A percentile compares a stretch with the other conserved stretches of the same genome.
Conservation (phyloP, 2,797 vertebrate species). For the Salmo trutta region DNA sequence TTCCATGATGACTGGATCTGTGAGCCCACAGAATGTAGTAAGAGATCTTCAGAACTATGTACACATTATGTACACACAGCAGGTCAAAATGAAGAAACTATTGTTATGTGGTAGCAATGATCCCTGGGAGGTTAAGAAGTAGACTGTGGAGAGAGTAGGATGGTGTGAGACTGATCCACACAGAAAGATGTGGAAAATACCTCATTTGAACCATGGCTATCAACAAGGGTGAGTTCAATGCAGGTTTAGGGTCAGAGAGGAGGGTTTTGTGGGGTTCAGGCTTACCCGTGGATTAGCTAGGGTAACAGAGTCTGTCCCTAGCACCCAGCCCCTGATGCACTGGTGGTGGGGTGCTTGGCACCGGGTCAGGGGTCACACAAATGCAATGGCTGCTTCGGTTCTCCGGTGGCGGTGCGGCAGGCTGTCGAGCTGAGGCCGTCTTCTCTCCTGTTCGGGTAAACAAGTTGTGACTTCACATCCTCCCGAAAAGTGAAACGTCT, state of each 20-base stretch:
- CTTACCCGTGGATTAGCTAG: constrained; percentile 51
- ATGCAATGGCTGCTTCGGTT: background rate
- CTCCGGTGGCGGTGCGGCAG: constrained; percentile 1
- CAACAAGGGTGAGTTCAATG: constrained; percentile 30
- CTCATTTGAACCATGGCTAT: constrained; percentile 30
- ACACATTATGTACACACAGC: constrained; percentile 45
- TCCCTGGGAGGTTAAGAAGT: constrained; percentile 48
- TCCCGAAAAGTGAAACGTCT: constrained; percentile 51
- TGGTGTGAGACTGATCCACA: constrained; percentile 34
- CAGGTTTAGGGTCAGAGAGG: constrained; percentile 39
- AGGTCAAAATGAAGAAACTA: constrained; percentile 65
- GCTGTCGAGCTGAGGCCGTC: constrained; percentile 21
- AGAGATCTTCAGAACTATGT: constrained; percentile 61
- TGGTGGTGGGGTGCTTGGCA: background rate
- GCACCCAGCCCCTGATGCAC: constrained; percentile 18
- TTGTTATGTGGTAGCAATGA: constrained; percentile 62
- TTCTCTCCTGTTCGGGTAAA: constrained; percentile 53
- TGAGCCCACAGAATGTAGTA: constrained; percentile 59
- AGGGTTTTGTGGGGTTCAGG: constrained; percentile 13
- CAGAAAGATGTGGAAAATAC: constrained; percentile 51
- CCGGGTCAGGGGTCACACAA: constrained; percentile 48
- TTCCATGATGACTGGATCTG: constrained; percentile 64
- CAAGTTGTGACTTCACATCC: constrained; percentile 77
- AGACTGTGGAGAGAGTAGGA: constrained; percentile 16
- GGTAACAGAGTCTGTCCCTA: constrained; percentile 26